phyloP scores from a whole-genome alignment of 2,888 invertebrate genomes.

The Philopedon plagiatum region DNA sequence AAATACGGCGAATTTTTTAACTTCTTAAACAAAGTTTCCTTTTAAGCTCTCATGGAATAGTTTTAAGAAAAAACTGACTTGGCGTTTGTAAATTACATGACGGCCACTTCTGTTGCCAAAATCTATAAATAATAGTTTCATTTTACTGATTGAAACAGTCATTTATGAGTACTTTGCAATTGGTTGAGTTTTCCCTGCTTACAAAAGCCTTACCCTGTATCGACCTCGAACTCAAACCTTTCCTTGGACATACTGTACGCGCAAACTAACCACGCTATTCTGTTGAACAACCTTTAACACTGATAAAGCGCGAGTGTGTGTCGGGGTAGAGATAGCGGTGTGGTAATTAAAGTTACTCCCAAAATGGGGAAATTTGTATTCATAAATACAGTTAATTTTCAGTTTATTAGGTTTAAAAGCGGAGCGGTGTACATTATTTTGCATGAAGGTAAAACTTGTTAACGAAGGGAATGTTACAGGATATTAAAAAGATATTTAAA shows the following conservation, averaged over 20 bases:
- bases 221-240: too few species aligned
- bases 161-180: too few species aligned
- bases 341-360: conserved; percentile 34
- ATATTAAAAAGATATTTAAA: not conserved
- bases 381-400: conserved; percentile 41
- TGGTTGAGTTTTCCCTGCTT: too few species aligned
- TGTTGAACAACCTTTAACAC: conserved; percentile 23
- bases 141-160: too few species aligned
- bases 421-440: conserved; percentile 22
- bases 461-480: not conserved
- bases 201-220: too few species aligned
- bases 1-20: too few species aligned
- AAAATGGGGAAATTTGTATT: conserved; percentile 39
- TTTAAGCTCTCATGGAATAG: too few species aligned
- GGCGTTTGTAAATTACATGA: too few species aligned
- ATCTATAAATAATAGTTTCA: too few species aligned
- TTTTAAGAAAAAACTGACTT: too few species aligned
- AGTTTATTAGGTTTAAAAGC: conserved; percentile 34
- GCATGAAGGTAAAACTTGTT: conserved; percentile 12
- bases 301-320: conserved; percentile 32
- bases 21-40: too few species aligned
- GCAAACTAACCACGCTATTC: conserved; percentile 7
- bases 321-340: conserved; percentile 27
- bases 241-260: not conserved
- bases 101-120: too few species aligned